These are phyloP conservation scores for Cheilosia vernalis DNA, from an alignment of 2,888 invertebrate species.

Conservation along the genomic window DNA sequence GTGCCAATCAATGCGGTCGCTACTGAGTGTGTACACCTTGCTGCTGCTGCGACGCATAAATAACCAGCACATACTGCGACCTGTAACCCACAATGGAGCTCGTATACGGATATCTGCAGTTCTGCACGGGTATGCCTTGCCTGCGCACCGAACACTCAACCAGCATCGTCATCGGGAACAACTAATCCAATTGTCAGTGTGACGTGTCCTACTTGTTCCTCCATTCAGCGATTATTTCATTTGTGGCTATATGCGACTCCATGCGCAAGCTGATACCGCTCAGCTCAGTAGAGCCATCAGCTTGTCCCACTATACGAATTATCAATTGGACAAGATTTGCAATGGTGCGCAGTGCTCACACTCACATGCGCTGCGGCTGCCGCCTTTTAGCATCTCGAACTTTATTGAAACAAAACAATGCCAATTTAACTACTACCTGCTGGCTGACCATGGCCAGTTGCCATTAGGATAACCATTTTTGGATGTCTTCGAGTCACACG, in stretches of 20 bases:
- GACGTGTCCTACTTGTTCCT: slow-evolving; percentile 74
- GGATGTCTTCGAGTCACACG: slow-evolving; percentile 63
- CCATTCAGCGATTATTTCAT: slow-evolving; percentile 73
- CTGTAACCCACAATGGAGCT: slow-evolving; percentile 66
- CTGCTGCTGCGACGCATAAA: slow-evolving; percentile 71
- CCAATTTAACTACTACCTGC: slow-evolving; percentile 73
- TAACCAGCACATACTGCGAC: slow-evolving; percentile 75
- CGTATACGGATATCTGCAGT: slow-evolving; percentile 22
- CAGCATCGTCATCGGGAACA: slow-evolving; percentile 66
- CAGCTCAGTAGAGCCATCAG: slow-evolving; percentile 48
- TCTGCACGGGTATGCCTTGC: slow-evolving; percentile 25
- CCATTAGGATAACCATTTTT: slow-evolving; percentile 67
- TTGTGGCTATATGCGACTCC: slow-evolving; percentile 57
- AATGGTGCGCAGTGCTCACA: neutral
- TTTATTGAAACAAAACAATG: slow-evolving; percentile 73
- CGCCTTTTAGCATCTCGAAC: slow-evolving; percentile 66
- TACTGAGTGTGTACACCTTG: slow-evolving; percentile 54
- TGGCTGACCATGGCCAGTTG: slow-evolving; percentile 62
- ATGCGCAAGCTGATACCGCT: slow-evolving; percentile 5
- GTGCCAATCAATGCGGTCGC: slow-evolving; percentile 67
- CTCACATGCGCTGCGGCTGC: neutral
- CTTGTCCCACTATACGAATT: slow-evolving; percentile 59
- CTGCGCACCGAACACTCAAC: slow-evolving; percentile 19
- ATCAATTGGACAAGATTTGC: slow-evolving; percentile 61
- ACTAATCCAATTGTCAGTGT: slow-evolving; percentile 75